phyloP scores from a whole-genome alignment of 1,140 invertebrate genomes.

The Ephestia elutella region DNA sequence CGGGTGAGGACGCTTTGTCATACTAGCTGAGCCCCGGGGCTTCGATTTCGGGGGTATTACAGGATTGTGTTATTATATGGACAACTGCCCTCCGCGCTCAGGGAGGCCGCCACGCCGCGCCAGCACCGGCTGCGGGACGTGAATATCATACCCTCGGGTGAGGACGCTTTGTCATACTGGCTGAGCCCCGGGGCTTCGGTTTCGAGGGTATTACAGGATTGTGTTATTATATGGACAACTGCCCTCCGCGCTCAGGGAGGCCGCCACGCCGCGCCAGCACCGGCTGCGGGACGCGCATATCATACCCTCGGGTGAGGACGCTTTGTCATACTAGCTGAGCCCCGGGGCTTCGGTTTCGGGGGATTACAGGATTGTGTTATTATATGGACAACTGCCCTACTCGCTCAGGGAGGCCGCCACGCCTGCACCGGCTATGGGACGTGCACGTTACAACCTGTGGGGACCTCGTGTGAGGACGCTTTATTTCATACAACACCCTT shows the following conservation, averaged over 20 bases:
- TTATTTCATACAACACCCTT: too few species aligned
- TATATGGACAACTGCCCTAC: slow-evolving; percentile 80
- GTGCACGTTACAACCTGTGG: slow-evolving; percentile 64
- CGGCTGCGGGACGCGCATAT: slow-evolving; percentile 49
- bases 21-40: too few species aligned
- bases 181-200: too few species aligned
- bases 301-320: slow-evolving; percentile 58
- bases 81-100: slow-evolving; percentile 76
- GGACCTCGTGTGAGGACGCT: slow-evolving; percentile 54
- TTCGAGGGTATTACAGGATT: too few species aligned
- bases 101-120: slow-evolving; percentile 44
- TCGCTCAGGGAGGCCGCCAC: slow-evolving; percentile 47
- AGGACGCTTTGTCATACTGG: too few species aligned
- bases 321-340: too few species aligned
- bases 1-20: too few species aligned
- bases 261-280: slow-evolving; percentile 38
- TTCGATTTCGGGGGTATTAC: too few species aligned
- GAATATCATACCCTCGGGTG: slow-evolving; percentile 38
- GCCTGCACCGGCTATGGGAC: slow-evolving; percentile 31
- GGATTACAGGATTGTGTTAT: too few species aligned
- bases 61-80: too few species aligned
- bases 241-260: slow-evolving; percentile 63
- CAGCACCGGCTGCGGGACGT: slow-evolving; percentile 40
- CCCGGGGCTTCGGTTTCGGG: too few species aligned
- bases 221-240: too few species aligned